phyloP scores from a whole-genome alignment of 2,797 vertebrate species.

The Microhierax caerulescens region DNA sequence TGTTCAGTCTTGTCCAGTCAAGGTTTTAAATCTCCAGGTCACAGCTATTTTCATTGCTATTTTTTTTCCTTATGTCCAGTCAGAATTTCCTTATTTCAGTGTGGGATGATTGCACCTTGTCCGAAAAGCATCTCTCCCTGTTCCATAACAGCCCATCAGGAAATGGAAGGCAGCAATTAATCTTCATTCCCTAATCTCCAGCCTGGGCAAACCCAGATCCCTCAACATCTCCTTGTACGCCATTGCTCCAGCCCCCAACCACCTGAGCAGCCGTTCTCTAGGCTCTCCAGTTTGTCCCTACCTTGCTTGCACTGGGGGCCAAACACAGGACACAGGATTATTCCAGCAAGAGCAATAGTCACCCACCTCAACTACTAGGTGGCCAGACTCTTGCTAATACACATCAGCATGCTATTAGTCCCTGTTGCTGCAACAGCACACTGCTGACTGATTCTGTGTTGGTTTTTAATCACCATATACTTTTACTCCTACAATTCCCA shows the following conservation, averaged over 20 bases:
- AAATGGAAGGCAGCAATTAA: not conserved
- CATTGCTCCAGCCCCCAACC: fast-evolving
- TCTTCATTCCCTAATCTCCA: not conserved
- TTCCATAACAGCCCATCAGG: not conserved
- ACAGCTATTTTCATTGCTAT: not conserved
- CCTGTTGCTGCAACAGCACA: not conserved
- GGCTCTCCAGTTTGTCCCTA: not conserved
- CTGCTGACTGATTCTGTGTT: fast-evolving
- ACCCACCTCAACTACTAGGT: fast-evolving
- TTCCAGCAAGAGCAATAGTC: not conserved
- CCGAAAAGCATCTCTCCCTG: not conserved
- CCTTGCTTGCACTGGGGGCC: not conserved
- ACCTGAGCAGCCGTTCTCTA: not conserved
- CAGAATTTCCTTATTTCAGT: not conserved
- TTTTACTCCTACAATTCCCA: not conserved
- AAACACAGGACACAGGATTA: not conserved
- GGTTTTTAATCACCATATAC: not conserved
- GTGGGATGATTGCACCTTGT: not conserved
- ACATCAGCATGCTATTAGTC: not conserved
- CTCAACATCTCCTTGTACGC: not conserved
- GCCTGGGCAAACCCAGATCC: not conserved
- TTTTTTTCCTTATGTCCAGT: not conserved
- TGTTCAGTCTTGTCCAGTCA: not conserved
- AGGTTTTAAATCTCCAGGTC: not conserved
- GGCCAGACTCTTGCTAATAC: not conserved